Evolutionary conservation across 2,888 invertebrate genomes (phyloP).

Genomic region (Nemoura dubitans): DNA sequence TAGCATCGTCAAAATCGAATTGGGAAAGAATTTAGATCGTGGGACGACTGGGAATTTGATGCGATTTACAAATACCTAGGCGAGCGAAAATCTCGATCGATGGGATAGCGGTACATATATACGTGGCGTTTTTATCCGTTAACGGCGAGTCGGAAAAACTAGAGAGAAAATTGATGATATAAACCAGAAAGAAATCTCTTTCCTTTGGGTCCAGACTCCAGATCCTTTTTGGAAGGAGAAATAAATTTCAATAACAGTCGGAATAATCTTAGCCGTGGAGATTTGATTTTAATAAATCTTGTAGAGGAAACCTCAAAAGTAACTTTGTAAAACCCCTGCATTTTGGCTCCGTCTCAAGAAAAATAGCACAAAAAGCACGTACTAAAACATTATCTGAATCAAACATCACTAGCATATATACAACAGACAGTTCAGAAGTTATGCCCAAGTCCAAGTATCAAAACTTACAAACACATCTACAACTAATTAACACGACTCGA

Average conservation of each 20-base stretch:
- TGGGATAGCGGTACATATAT: neutral
- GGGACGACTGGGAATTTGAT: neutral
- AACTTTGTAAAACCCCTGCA: neutral
- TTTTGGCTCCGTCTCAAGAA: neutral
- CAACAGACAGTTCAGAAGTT: too few species aligned
- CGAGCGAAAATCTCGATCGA: neutral
- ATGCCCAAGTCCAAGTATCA: neutral
- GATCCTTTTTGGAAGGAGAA: neutral
- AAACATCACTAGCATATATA: neutral
- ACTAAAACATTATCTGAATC: neutral
- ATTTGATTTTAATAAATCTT: neutral
- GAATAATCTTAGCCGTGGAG: neutral
- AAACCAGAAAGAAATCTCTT: neutral
- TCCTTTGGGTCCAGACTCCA: neutral
- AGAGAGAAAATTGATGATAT: neutral
- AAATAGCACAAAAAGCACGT: neutral
- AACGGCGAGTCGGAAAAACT: neutral
- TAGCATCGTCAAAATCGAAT: neutral
- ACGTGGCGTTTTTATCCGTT: neutral
- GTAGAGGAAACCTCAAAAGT: neutral
- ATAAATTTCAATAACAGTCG: slow-evolving; percentile 4
- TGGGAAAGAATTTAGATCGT: neutral
- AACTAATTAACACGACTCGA: neutral
- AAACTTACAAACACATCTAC: neutral
- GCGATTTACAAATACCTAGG: neutral